phyloP scores from a whole-genome alignment of 2,888 invertebrate genomes.

The Calameuta filiformis region DNA sequence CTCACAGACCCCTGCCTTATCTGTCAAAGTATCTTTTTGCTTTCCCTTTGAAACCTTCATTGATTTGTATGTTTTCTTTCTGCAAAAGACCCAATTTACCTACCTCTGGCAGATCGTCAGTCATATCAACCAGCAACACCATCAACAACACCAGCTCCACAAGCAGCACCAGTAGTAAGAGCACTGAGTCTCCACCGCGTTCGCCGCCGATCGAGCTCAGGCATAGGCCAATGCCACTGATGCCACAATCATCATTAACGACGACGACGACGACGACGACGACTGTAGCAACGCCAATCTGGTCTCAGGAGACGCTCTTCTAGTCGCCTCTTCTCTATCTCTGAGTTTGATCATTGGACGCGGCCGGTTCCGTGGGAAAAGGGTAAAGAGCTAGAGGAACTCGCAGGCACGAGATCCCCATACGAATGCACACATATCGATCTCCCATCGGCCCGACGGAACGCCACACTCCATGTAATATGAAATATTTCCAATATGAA shows the following conservation, averaged over 20 bases:
- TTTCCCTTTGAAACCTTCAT: not conserved
- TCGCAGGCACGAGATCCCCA: not conserved
- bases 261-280: not conserved
- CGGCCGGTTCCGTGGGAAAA: not conserved
- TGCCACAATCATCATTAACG: constrained; percentile 45
- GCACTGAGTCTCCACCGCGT: constrained; percentile 50
- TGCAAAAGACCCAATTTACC: not conserved
- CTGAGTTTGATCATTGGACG: not conserved
- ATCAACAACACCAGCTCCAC: constrained; percentile 22
- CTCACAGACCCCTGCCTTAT: not conserved
- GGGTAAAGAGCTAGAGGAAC: not conserved
- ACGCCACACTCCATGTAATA: constrained; percentile 14
- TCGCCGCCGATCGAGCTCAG: constrained; percentile 56
- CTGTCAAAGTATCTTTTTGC: not conserved
- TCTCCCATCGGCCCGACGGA: not conserved
- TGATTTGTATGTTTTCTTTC: not conserved
- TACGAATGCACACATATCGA: not conserved
- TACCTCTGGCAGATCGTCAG: constrained; percentile 43
- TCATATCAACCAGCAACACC: constrained; percentile 43
- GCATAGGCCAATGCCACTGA: constrained; percentile 52
- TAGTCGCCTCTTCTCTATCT: constrained; percentile 61
- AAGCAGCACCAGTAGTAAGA: constrained; percentile 57
- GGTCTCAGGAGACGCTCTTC: constrained; percentile 85
- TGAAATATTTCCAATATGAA: constrained; percentile 34
- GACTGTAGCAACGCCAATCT: constrained; percentile 54